Base-by-base conservation (phyloP, 2,113 vertebrate genomes). In the Lonchura striata region DNA sequence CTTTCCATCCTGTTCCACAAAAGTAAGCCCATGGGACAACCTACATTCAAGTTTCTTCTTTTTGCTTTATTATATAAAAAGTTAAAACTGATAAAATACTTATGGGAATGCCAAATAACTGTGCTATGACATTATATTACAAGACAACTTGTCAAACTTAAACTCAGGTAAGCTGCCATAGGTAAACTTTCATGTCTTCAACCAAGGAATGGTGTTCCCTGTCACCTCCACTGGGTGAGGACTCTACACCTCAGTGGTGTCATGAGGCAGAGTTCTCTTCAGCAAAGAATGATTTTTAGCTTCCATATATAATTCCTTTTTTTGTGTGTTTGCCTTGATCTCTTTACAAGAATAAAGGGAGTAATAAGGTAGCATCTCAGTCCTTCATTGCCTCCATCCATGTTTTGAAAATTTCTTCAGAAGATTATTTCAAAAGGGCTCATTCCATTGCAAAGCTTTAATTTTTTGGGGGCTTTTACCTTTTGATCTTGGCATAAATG, bases 61-160 rank as follows among this genome's bases (percentile, higher is more conserved):
- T 71, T 86, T 89, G 46, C 71, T 77, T 90, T 70, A 54, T 89
- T 85, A 35, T 59, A 64, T 31, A 72, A 79, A 90, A 95, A 80
- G 68, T 47, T 65, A 12, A 93, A 77, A 35, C 20, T 74, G 46
- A 94, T 95, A 54, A 94, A 77, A 90, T 86, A 71, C 54, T 71
- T 46, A 4, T 81, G 88, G 79, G 79, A 83, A 77, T 86, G 47
- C 35, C 68, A 88, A 83, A 70, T 74, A 90, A 95, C 33, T 54
- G 19, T 94, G 75, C 92, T 75, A 6, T 92, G 85, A 86, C 75
- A 88, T 80, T 92, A 89, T 95, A 95, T 89, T 81, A 88, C 54
- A 74, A 59, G 95, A 56, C 52, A 87, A 18, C 71, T 72, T 80
- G 75, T 92, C 92, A 93, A 88, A 80, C 24, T 65, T 70, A 65